Conservation (phyloP, 2,888 invertebrate genomes). For the Steinernema hermaphroditum region DNA sequence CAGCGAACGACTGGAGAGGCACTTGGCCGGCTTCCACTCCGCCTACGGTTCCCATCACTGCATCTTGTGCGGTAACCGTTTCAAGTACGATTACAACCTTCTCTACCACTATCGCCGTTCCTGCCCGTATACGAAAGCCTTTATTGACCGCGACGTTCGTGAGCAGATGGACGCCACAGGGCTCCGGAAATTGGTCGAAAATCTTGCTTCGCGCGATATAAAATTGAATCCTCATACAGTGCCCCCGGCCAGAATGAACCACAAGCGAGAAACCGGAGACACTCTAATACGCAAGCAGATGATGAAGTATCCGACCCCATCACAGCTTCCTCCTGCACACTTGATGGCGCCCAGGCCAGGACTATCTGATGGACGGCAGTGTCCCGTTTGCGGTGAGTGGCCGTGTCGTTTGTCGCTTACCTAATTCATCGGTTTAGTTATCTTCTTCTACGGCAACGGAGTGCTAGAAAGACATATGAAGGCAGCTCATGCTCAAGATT, state of each 20-base stretch:
- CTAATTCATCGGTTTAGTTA: slow-evolving; percentile 40
- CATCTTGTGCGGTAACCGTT: slow-evolving; percentile 59
- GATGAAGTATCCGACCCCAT: slow-evolving; percentile 26
- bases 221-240: slow-evolving; percentile 34
- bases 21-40: slow-evolving; percentile 57
- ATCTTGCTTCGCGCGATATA: slow-evolving; percentile 47
- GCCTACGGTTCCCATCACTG: slow-evolving; percentile 58
- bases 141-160: slow-evolving; percentile 52
- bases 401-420: background rate
- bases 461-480: slow-evolving; percentile 49
- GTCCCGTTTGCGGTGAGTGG: slow-evolving; percentile 41
- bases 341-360: slow-evolving; percentile 36
- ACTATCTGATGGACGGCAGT: slow-evolving; percentile 41
- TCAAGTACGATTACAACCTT: slow-evolving; percentile 64
- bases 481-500: slow-evolving; percentile 45
- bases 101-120: slow-evolving; percentile 60
- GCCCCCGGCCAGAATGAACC: slow-evolving; percentile 10
- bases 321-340: slow-evolving; percentile 27
- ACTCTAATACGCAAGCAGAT: slow-evolving; percentile 31
- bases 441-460: slow-evolving; percentile 54
- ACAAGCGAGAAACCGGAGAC: slow-evolving; percentile 38
- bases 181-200: slow-evolving; percentile 51
- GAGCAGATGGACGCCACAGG: slow-evolving; percentile 51
- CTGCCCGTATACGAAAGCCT: slow-evolving; percentile 56
- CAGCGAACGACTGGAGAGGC: slow-evolving; percentile 54